A percentile compares a stretch with the other conserved stretches of the same genome.
Evolutionary conservation across 2,797 vertebrate species (phyloP).

Genomic region (Ptychadena robeensis): DNA sequence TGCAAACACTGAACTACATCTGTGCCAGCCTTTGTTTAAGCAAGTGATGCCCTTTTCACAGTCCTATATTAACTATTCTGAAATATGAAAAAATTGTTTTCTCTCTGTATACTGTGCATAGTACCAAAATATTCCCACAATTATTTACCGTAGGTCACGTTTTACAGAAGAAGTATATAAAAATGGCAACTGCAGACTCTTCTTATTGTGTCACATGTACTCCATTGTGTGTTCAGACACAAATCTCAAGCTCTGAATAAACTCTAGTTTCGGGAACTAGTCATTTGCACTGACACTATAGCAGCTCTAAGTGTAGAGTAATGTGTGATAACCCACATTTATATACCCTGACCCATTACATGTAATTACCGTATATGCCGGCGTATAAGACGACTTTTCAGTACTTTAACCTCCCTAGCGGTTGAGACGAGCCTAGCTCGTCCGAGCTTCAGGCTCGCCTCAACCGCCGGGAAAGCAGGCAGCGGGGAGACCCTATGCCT

Average conservation of each 20-base stretch:
- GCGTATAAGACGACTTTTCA: no score
- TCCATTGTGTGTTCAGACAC: background rate
- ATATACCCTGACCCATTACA: no score
- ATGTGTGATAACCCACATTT: no score
- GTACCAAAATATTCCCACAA: background rate
- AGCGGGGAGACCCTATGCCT: no score
- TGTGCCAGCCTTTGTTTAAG: slow-evolving; percentile 6
- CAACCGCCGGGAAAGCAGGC: no score
- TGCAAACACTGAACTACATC: slow-evolving; percentile 7
- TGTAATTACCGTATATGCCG: no score
- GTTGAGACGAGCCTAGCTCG: no score
- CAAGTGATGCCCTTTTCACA: background rate
- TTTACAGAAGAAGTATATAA: background rate
- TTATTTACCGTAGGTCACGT: background rate
- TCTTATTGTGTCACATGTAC: background rate
- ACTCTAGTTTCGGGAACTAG: background rate
- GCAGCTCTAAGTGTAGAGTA: no score
- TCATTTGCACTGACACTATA: no score
- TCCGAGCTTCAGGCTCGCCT: no score
- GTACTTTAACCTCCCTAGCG: no score
- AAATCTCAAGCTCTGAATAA: background rate
- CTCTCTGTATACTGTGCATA: background rate
- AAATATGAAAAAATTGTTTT: background rate
- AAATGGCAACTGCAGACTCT: background rate
- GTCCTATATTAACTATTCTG: background rate